These are phyloP conservation scores for Leptoclinus maculatus DNA, from an alignment of 2,797 vertebrate genomes.

Conservation along the genomic window DNA sequence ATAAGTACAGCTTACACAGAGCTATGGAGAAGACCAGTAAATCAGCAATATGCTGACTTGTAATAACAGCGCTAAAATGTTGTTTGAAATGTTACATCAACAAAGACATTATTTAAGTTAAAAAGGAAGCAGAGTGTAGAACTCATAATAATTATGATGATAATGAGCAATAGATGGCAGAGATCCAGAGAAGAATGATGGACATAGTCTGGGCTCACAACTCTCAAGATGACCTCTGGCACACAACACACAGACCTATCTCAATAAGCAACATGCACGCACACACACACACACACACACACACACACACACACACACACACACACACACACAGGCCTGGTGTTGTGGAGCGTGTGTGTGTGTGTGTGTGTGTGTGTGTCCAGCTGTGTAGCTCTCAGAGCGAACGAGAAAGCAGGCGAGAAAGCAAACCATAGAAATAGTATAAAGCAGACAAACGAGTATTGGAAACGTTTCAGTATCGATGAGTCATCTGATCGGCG, in stretches of 20 bases:
- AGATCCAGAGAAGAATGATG: conserved; percentile 78
- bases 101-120: conserved; percentile 41
- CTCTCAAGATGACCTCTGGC: conserved; percentile 77
- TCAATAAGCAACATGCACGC: conserved; percentile 1
- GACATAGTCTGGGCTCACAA: conserved; percentile 73
- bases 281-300: conserved; percentile 19
- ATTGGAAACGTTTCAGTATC: not conserved
- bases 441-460: not conserved
- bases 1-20: conserved; percentile 30
- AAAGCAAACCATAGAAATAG: not conserved
- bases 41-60: conserved; percentile 28
- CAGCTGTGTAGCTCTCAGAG: not conserved
- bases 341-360: too few species aligned
- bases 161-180: conserved; percentile 74
- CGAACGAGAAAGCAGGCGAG: not conserved
- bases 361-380: not conserved
- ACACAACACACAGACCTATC: conserved; percentile 9
- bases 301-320: not conserved
- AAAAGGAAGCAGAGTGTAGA: conserved; percentile 49
- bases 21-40: conserved; percentile 38
- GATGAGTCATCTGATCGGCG: not conserved
- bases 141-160: conserved; percentile 68
- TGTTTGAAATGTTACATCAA: conserved; percentile 51
- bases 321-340: too few species aligned
- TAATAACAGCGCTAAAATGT: conserved; percentile 33